Percentiles rank a stretch among this genome's conserved stretches.
These are phyloP conservation scores for Esperia sulphurella DNA, from an alignment of 2,888 invertebrate genomes.

Conservation along the genomic window DNA sequence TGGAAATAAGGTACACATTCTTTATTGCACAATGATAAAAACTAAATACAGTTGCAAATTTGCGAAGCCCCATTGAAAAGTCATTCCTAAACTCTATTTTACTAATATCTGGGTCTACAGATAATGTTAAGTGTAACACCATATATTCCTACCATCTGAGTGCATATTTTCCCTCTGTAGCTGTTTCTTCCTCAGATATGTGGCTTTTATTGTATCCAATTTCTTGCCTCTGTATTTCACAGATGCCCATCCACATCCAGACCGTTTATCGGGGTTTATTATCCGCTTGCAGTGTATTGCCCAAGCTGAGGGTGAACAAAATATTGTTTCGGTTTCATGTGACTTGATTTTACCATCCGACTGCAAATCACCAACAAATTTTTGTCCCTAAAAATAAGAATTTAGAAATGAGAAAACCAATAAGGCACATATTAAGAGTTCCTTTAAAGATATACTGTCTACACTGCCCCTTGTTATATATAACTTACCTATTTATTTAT, in stretches of 20 bases:
- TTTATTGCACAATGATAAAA: too few relatives aligned
- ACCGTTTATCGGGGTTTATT: conserved; percentile 94
- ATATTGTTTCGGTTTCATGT: conserved; percentile 92
- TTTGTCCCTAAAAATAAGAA: conserved; percentile 83
- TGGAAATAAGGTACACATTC: too few relatives aligned
- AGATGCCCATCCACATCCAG: conserved; percentile 96
- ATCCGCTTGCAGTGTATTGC: conserved; percentile 94
- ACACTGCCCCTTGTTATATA: too few relatives aligned
- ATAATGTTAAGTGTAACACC: background rate
- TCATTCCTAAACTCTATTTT: background rate
- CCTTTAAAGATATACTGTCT: too few relatives aligned
- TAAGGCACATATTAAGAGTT: too few relatives aligned
- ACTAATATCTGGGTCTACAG: too few relatives aligned
- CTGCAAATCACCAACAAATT: conserved; percentile 92
- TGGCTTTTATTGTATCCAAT: conserved; percentile 92
- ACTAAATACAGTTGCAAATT: too few relatives aligned
- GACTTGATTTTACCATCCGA: conserved; percentile 93
- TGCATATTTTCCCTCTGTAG: conserved; percentile 78
- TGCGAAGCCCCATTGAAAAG: too few relatives aligned
- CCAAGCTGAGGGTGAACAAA: conserved; percentile 95
- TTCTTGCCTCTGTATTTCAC: conserved; percentile 93
- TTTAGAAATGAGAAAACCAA: background rate
- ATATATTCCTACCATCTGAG: conserved; percentile 51
- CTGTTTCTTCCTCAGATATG: conserved; percentile 87
- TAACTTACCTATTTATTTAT: too few relatives aligned